These are phyloP conservation scores for Anarhynchus alexandrinus DNA, from an alignment of 2,113 vertebrate genomes.

Conservation along the genomic window DNA sequence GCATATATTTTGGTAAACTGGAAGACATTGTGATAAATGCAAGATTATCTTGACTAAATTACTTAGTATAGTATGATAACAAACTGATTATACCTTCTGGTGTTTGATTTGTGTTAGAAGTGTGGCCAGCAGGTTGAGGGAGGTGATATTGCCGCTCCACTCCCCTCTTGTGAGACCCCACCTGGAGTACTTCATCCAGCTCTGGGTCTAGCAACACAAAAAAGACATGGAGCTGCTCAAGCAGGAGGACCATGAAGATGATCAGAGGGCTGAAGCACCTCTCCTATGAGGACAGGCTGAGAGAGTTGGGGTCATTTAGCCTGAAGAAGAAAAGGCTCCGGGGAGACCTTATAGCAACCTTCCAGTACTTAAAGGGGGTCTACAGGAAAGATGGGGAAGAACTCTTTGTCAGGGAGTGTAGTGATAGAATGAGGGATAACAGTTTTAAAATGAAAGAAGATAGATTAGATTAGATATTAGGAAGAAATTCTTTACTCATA, in stretches of 20 bases:
- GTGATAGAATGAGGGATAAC: rapidly evolving
- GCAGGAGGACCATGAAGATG: rapidly evolving
- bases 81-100: neutral
- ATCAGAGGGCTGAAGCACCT: neutral
- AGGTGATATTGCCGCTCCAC: neutral
- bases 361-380: neutral
- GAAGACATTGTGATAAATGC: neutral
- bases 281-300: neutral
- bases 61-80: neutral
- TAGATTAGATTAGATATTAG: neutral
- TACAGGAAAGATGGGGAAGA: neutral
- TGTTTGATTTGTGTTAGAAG: neutral
- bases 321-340: neutral
- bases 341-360: neutral
- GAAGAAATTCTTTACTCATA: neutral
- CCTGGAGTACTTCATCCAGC: neutral
- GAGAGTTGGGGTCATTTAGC: neutral
- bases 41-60: neutral
- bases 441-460: neutral
- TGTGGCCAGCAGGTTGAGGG: neutral
- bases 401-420: neutral
- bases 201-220: neutral
- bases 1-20: neutral
- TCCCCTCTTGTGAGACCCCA: neutral
- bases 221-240: neutral